phyloP scores from a whole-genome alignment of 2,888 invertebrate genomes.

The Neoitamus cyanurus region DNA sequence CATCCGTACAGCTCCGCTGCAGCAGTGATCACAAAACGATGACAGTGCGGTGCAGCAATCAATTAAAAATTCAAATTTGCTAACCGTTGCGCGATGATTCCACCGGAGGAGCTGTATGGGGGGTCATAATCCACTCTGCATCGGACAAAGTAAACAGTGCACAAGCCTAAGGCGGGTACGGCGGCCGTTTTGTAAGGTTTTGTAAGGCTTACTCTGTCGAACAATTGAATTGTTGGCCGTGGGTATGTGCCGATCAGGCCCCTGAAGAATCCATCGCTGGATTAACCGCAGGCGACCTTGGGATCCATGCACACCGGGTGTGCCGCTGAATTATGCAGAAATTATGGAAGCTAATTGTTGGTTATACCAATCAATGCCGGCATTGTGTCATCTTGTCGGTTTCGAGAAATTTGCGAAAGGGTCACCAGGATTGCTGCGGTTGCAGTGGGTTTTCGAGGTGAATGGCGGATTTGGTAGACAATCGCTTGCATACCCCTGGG shows the following conservation, averaged over 20 bases:
- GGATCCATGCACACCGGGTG: background rate
- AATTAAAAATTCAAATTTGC: background rate
- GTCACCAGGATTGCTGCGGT: background rate
- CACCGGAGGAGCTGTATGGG: background rate
- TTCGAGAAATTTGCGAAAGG: background rate
- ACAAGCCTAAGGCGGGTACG: background rate
- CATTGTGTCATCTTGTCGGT: background rate
- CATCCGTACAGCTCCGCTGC: background rate
- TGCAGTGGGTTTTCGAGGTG: background rate
- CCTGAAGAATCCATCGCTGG: background rate
- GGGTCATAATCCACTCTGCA: background rate
- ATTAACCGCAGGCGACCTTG: background rate
- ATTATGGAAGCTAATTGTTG: background rate
- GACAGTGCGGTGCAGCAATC: background rate
- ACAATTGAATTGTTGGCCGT: background rate
- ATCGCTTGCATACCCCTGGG: background rate
- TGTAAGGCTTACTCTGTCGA: background rate
- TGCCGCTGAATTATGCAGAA: background rate
- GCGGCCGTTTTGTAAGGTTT: background rate
- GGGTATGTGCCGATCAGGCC: background rate
- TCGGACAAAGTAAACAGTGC: background rate
- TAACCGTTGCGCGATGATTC: background rate
- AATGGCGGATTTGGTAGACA: background rate
- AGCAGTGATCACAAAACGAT: background rate
- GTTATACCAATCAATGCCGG: background rate